Conservation (phyloP, 2,888 invertebrate species). For the Bibio marci region DNA sequence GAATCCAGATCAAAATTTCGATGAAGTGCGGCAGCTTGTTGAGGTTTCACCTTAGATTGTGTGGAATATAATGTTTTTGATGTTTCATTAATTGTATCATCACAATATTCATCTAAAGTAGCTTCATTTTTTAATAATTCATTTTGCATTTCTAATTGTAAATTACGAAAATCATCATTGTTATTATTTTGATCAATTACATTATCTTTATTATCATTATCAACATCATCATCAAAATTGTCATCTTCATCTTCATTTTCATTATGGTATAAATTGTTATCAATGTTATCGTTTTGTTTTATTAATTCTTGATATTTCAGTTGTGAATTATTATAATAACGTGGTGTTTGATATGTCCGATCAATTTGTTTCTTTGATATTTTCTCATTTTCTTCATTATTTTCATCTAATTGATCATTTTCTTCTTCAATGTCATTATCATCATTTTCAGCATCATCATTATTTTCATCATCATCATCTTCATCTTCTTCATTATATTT, state of each 20-base stretch:
- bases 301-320: too few relatives aligned
- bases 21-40: slow-evolving; percentile 3
- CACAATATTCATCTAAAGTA: slow-evolving; percentile 17
- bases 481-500: slow-evolving; percentile 10
- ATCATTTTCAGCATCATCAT: not conserved
- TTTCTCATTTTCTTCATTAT: not conserved
- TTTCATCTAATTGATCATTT: too few relatives aligned
- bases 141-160: slow-evolving; percentile 17
- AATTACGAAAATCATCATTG: slow-evolving; percentile 17
- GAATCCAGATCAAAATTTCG: too few relatives aligned
- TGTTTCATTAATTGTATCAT: not conserved
- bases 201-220: not conserved
- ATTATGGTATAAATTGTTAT: not conserved
- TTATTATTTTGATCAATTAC: not conserved
- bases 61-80: not conserved
- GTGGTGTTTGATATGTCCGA: too few relatives aligned
- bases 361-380: too few relatives aligned
- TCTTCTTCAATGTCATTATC: not conserved
- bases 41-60: slow-evolving; percentile 1
- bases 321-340: too few relatives aligned
- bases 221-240: slow-evolving; percentile 10
- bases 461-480: slow-evolving; percentile 1
- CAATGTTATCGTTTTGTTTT: too few relatives aligned
- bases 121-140: slow-evolving; percentile 25
- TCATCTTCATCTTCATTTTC: slow-evolving; percentile 9